Conservation (phyloP, 2,797 vertebrate genomes). For the Enteromius paludinosus region DNA sequence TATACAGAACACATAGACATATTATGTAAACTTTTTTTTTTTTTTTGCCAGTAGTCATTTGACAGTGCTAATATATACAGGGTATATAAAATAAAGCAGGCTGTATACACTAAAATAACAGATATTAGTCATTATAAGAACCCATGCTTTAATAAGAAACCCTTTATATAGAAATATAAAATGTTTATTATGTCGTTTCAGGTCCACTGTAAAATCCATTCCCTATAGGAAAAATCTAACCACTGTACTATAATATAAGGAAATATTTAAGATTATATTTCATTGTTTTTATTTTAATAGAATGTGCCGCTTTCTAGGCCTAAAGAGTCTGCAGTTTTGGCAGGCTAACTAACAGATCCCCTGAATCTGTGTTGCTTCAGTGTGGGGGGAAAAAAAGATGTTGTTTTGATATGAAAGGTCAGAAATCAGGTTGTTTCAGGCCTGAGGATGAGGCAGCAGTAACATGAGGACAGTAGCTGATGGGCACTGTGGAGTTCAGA, state of each 20-base stretch:
- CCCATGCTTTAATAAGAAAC: background rate
- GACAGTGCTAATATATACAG: too few species aligned
- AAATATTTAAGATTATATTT: background rate
- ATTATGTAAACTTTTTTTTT: too few species aligned
- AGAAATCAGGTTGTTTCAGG: constrained; percentile 20
- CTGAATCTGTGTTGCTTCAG: background rate
- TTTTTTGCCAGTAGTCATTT: too few species aligned
- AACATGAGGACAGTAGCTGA: constrained; percentile 40
- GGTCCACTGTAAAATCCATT: background rate
- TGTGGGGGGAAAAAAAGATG: too few species aligned
- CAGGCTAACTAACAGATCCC: background rate
- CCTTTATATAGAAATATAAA: background rate
- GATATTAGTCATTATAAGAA: background rate
- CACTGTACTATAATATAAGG: background rate
- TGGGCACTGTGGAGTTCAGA: constrained; percentile 28
- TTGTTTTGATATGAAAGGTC: constrained; percentile 32
- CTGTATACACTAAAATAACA: background rate
- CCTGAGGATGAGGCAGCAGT: constrained; percentile 13
- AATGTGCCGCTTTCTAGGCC: background rate
- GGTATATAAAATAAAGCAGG: too few species aligned
- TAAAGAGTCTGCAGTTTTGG: background rate
- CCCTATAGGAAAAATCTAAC: background rate
- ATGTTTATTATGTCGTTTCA: background rate
- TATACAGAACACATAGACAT: too few species aligned
- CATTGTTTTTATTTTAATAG: background rate